Conservation (phyloP, 2,888 invertebrate genomes). For the Drosophila barbarae region DNA sequence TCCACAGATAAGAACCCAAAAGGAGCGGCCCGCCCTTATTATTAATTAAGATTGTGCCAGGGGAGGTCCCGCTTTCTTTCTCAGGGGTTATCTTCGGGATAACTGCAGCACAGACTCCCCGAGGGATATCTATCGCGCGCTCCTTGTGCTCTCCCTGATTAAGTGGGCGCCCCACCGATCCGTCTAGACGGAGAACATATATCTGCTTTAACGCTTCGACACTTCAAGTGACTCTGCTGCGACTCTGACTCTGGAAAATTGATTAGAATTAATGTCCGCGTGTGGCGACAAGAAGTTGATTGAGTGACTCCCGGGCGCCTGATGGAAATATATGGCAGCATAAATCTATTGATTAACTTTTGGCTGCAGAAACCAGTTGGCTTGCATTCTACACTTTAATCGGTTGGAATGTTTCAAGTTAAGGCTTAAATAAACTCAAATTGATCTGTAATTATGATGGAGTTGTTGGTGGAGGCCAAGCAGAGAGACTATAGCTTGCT, state of each 20-base stretch:
- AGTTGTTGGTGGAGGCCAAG: background rate
- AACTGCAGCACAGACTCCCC: constrained; percentile 32
- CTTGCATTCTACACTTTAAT: constrained; percentile 24
- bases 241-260: constrained; percentile 49
- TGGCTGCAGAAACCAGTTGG: constrained; percentile 9
- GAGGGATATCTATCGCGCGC: constrained; percentile 28
- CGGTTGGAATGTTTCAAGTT: constrained; percentile 12
- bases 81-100: constrained; percentile 29
- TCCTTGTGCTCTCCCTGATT: constrained; percentile 29
- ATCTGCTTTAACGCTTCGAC: constrained; percentile 22
- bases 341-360: constrained; percentile 27
- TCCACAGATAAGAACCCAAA: constrained; percentile 41
- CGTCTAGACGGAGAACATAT: constrained; percentile 32
- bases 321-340: constrained; percentile 22
- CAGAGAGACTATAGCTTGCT: background rate
- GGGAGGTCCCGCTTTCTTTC: constrained; percentile 29
- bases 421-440: constrained; percentile 11
- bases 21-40: constrained; percentile 10
- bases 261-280: constrained; percentile 70
- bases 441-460: constrained; percentile 2
- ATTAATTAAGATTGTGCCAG: constrained; percentile 40
- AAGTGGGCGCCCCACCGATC: constrained; percentile 42
- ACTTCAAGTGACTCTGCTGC: constrained; percentile 34
- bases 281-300: constrained; percentile 47
- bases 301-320: constrained; percentile 26